A percentile compares a stretch with the other conserved stretches of the same genome.
These are phyloP conservation scores for Hestina assimilis DNA, from an alignment of 1,140 invertebrate species.

Conservation along the genomic window DNA sequence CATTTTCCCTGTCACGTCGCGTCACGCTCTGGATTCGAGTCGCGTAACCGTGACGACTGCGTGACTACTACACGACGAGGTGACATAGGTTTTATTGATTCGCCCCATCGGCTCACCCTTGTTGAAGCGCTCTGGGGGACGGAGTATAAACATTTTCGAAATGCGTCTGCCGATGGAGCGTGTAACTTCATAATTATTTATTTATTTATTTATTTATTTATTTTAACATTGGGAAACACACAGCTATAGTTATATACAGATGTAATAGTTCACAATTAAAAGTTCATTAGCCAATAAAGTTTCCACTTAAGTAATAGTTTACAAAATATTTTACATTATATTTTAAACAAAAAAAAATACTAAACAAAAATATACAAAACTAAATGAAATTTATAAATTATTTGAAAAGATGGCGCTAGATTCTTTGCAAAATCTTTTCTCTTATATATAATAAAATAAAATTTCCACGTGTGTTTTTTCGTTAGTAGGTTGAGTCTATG, in stretches of 20 bases:
- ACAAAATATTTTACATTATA: too few species aligned
- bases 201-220: not conserved
- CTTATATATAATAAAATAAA: too few species aligned
- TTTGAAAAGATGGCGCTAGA: too few species aligned
- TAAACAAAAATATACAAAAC: too few species aligned
- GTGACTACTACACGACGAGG: slow-evolving; percentile 9
- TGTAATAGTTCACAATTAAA: too few species aligned
- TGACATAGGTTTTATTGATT: slow-evolving; percentile 22
- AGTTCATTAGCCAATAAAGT: too few species aligned
- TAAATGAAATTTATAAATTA: too few species aligned
- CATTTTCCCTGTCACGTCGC: slow-evolving; percentile 4
- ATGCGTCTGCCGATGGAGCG: not conserved
- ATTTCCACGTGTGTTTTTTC: too few species aligned
- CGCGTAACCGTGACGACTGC: slow-evolving; percentile 13
- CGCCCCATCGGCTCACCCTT: not conserved
- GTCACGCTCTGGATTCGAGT: slow-evolving; percentile 1
- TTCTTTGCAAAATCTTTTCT: too few species aligned
- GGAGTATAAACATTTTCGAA: slow-evolving; percentile 3
- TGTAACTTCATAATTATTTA: not conserved
- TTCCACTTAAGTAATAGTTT: too few species aligned
- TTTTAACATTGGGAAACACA: not conserved
- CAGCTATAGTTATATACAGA: not conserved
- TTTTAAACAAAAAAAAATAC: too few species aligned
- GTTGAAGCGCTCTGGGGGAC: slow-evolving; percentile 2
- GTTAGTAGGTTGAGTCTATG: too few species aligned